Conservation (phyloP, 2,797 vertebrate species). For the Rallus crepitans region DNA sequence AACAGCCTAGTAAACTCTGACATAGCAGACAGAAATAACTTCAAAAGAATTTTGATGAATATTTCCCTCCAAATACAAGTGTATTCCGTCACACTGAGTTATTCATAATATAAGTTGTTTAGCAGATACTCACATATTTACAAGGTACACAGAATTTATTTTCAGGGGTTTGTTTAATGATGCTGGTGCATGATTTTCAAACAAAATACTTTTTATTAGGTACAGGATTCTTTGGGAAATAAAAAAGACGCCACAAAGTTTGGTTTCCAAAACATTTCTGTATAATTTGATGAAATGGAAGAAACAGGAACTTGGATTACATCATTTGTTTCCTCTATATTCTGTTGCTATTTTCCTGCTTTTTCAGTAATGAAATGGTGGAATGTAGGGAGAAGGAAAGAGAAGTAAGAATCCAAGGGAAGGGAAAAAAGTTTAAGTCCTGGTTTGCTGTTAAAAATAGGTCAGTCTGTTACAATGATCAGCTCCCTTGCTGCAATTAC, state of each 20-base stretch:
- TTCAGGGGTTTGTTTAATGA: not conserved
- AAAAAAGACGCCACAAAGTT: not conserved
- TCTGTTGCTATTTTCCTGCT: not conserved
- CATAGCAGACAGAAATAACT: slow-evolving; percentile 30
- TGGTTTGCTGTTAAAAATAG: slow-evolving; percentile 48
- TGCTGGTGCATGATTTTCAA: not conserved
- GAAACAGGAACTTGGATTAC: not conserved
- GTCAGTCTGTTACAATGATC: not conserved
- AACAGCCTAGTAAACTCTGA: slow-evolving; percentile 27
- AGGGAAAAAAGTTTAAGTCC: not conserved
- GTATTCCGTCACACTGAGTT: not conserved
- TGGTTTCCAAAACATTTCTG: not conserved
- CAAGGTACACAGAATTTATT: not conserved
- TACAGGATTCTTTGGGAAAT: not conserved
- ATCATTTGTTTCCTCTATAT: not conserved
- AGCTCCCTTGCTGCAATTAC: not conserved
- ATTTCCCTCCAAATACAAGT: not conserved
- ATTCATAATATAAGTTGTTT: not conserved
- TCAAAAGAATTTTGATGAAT: not conserved
- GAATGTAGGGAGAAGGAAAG: not conserved
- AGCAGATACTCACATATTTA: not conserved
- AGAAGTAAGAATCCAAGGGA: not conserved
- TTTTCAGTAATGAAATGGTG: not conserved
- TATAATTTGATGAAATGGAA: not conserved
- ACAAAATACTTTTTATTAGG: not conserved